Conservation (phyloP, 2,888 invertebrate species). For the Melinopterus prodromus region DNA sequence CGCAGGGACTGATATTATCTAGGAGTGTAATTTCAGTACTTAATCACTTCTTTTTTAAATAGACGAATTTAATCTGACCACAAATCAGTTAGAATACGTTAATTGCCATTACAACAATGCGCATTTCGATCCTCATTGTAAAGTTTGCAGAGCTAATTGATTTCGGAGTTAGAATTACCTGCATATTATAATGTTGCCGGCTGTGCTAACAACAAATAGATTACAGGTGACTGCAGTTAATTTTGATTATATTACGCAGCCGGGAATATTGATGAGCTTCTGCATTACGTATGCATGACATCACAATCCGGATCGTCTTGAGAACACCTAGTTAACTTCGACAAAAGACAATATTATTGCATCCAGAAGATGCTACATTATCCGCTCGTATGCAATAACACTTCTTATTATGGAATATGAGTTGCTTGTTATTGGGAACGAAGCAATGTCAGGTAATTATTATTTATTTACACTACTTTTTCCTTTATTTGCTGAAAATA, state of each 20-base stretch:
- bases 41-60: too few relatives aligned
- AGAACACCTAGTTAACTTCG: neutral
- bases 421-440: too few relatives aligned
- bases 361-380: neutral
- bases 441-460: too few relatives aligned
- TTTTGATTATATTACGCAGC: conserved; percentile 4
- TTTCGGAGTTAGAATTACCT: neutral
- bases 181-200: neutral
- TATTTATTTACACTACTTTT: too few relatives aligned
- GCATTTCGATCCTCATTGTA: neutral
- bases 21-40: too few relatives aligned
- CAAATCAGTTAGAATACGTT: neutral
- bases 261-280: neutral
- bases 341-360: neutral
- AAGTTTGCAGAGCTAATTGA: neutral
- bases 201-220: neutral
- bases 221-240: conserved; percentile 4
- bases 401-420: too few relatives aligned
- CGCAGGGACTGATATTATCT: too few relatives aligned
- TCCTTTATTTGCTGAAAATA: too few relatives aligned
- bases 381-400: neutral
- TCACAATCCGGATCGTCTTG: neutral
- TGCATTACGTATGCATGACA: neutral
- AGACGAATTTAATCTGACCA: too few relatives aligned
- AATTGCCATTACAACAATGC: neutral